Evolutionary conservation across 2,888 invertebrate species (phyloP).

Genomic region (Ornithoptera priamus): DNA sequence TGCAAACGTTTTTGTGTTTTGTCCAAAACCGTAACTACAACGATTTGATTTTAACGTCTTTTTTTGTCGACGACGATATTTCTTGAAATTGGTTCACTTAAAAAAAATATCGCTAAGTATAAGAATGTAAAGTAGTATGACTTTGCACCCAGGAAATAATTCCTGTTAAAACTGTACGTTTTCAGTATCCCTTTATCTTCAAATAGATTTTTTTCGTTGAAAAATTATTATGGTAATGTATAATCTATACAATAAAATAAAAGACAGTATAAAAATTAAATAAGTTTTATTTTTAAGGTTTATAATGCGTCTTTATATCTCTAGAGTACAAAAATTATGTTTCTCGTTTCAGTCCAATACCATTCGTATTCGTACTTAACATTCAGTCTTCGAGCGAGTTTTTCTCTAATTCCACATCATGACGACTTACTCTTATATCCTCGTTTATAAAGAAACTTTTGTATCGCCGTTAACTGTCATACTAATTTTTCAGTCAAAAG

Average conservation of each 20-base stretch:
- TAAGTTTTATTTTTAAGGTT: constrained; percentile 59
- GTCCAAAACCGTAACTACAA: too few relatives aligned
- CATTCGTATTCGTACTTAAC: constrained; percentile 33
- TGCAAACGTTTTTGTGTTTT: too few relatives aligned
- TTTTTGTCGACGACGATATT: too few relatives aligned
- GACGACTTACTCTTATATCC: background rate
- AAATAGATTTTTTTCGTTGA: background rate
- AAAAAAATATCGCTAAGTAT: too few relatives aligned
- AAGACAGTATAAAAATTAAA: constrained; percentile 43
- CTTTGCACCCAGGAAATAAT: too few relatives aligned
- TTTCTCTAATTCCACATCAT: constrained; percentile 4
- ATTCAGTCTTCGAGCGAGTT: constrained; percentile 38
- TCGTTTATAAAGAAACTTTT: background rate
- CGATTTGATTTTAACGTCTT: too few relatives aligned
- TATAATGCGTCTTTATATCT: constrained; percentile 54
- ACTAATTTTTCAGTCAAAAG: background rate
- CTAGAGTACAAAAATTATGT: constrained; percentile 54
- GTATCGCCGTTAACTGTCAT: too few relatives aligned
- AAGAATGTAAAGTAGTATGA: too few relatives aligned
- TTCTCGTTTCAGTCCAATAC: constrained; percentile 46
- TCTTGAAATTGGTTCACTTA: too few relatives aligned
- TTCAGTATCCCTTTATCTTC: too few relatives aligned
- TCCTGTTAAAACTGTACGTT: too few relatives aligned
- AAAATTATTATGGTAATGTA: background rate
- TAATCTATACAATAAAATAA: constrained; percentile 9